Evolutionary conservation across 2,113 vertebrate species (phyloP), one percentile per base, ranked within the genome.

Genomic region (Phylloscopus trochilus): DNA sequence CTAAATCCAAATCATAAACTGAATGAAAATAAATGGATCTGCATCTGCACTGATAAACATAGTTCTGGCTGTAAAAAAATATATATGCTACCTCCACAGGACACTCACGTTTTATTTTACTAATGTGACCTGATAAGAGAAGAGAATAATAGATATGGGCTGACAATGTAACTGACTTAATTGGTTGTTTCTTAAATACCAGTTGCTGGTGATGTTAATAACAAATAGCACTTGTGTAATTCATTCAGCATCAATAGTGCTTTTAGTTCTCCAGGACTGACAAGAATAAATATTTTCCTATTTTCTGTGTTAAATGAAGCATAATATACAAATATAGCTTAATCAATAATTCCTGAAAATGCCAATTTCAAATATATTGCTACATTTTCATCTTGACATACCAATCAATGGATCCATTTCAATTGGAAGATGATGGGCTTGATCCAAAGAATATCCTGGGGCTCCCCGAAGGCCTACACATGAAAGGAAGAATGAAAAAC

Each of bases 381-480:
- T 83, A 91, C 46, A 47, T 76, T 95, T 92, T 85, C 69, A 47
- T 70, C 56, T 82, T 92, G 83, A 98, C 98, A 95, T 98, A 99
- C 99, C 99, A 79, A 99, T 99, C 93, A 99, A 97, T 88, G 99
- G 98, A 96, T 99, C 99, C 99, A 99, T 99, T 98, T 99, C 99
- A 31, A 99, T 99, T 41, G 99, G 99, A 64, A 99, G 98, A 91
- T 99, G 99, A 96, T 99, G 99, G 60, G 99, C 99, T 98, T 99
- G 99, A 95, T 99, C 99, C 97, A 99, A 97, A 70, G 99, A 99
- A 96, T 99, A 99, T 73, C 99, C 99, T 21, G 99, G 99, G 46
- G 99, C 99, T 97, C 99, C 99, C 59, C 99, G 97, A 88, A 99
- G 98, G 89, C 99, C 99, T 99, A 93, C 24, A 91, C 31, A 90